Percentiles rank a stretch among this genome's conserved stretches.
Evolutionary conservation across 37 sponge, comb jelly and placozoan genomes (phyloP).

Genomic region (Aplysina aerophoba): DNA sequence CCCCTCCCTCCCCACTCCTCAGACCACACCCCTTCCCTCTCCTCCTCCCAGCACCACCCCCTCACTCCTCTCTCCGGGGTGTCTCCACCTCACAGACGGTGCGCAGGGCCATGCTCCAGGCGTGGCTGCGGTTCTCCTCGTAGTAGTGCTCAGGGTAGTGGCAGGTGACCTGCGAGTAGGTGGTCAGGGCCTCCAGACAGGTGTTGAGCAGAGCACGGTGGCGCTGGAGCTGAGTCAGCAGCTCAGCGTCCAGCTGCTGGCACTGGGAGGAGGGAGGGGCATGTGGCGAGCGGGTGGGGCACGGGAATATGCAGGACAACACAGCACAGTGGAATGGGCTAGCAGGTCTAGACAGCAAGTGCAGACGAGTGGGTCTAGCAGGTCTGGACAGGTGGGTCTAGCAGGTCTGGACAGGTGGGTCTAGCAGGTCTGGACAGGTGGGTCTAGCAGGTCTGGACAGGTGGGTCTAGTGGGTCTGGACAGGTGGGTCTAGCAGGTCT

Average conservation of each 20-base stretch:
- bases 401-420: too few relatives aligned
- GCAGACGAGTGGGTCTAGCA: too few relatives aligned
- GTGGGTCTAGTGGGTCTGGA: too few relatives aligned
- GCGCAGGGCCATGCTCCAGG: constrained; percentile 52
- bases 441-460: too few relatives aligned
- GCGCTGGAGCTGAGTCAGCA: constrained; percentile 55
- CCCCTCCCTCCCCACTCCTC: neutral
- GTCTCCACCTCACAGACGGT: neutral
- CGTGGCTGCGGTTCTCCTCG: constrained; percentile 71
- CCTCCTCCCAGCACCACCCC: too few relatives aligned
- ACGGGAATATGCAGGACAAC: too few relatives aligned
- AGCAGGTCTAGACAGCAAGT: too few relatives aligned
- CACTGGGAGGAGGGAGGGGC: constrained; percentile 41
- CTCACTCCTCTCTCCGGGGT: neutral
- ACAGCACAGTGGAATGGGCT: too few relatives aligned
- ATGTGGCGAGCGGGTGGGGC: neutral
- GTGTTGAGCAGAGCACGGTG: constrained; percentile 55
- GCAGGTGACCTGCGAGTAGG: constrained; percentile 69
- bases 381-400: too few relatives aligned
- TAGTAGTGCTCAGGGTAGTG: constrained; percentile 73
- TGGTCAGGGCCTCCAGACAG: constrained; percentile 70
- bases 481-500: too few relatives aligned
- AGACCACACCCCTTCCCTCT: too few relatives aligned
- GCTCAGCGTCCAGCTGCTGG: constrained; percentile 78
- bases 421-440: too few relatives aligned